Base-by-base conservation (phyloP, 1,140 invertebrate species). In the Lamellibrachia luymesi region DNA sequence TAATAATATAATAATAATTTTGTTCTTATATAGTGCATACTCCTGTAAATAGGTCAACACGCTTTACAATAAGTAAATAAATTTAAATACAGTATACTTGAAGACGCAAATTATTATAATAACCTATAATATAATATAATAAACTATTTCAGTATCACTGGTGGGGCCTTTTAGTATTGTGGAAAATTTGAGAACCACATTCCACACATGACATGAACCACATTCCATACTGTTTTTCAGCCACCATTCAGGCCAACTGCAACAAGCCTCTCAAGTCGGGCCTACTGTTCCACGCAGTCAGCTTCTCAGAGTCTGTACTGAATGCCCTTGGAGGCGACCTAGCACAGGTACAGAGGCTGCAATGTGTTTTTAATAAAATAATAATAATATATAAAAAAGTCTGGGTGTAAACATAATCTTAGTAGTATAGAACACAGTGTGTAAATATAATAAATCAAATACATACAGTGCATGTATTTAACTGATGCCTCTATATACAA, bases 211-310 rank as follows among this genome's bases (percentile, higher is more conserved):
- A 56, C 52, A 56, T 56, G 52, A 1, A 56, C 6, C 13, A 56
- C 13, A 13, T 56, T 56, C 64, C 64, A 22, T 80, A 22, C 5
- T 80, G 64, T 51, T 13, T 91, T 91, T 50, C 91, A 91, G 91
- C 91, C 2, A 4, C 8, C 13, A 27, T 91, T 51, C 91, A 91
- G 91, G 27, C 38, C 91, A 50, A 49, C 13, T 51, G 49, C 27
- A 91, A 4, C 2, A 8, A 91, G 22, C 91, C 91, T 27, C 51
- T 92, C 50, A 56, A 6, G n/a, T 93, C 93, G 10, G n/a, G 94
- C 50, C 94, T 95, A 91, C 93, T 96, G 93, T 95, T 96, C 92
- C 95, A 96, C 93, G 94, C 94, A 51, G 94, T 94, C 25, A 94
- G 94, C 38, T 96, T 94, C 93, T 94, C 95, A 50, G 95, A 96